A percentile compares a stretch with the other conserved stretches of the same genome.
Evolutionary conservation across 2,888 invertebrate species (phyloP).

Genomic region (Piscicola geometra): DNA sequence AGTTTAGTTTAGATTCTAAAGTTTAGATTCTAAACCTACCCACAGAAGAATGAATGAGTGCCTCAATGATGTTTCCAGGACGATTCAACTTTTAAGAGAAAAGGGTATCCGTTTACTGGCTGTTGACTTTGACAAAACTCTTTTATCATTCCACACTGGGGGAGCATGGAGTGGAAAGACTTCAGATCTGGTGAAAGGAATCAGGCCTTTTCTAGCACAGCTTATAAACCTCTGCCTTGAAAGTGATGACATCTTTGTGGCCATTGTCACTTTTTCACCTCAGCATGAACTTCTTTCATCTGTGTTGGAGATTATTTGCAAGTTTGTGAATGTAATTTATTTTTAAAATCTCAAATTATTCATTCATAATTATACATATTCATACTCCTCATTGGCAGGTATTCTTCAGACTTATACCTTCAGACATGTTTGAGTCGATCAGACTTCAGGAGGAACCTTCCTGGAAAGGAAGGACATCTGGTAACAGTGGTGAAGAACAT

Average conservation of each 20-base stretch:
- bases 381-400: no score
- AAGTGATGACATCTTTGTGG: conserved; percentile 4
- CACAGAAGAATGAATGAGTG: no score
- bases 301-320: not conserved
- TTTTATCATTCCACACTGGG: conserved; percentile 3
- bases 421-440: not conserved
- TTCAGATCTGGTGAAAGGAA: not conserved
- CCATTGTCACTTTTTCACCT: conserved; percentile 6
- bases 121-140: not conserved
- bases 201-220: conserved; percentile 8
- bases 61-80: not conserved
- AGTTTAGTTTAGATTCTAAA: no score
- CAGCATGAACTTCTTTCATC: not conserved
- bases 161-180: not conserved
- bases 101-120: not conserved
- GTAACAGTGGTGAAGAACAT: not conserved
- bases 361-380: no score
- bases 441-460: not conserved
- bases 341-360: not conserved
- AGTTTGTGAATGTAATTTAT: not conserved
- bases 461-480: not conserved
- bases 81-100: not conserved
- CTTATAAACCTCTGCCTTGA: not conserved
- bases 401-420: not conserved
- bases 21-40: no score